Evolutionary conservation across 2,888 invertebrate species (phyloP).

Genomic region (Bellardia bayeri): DNA sequence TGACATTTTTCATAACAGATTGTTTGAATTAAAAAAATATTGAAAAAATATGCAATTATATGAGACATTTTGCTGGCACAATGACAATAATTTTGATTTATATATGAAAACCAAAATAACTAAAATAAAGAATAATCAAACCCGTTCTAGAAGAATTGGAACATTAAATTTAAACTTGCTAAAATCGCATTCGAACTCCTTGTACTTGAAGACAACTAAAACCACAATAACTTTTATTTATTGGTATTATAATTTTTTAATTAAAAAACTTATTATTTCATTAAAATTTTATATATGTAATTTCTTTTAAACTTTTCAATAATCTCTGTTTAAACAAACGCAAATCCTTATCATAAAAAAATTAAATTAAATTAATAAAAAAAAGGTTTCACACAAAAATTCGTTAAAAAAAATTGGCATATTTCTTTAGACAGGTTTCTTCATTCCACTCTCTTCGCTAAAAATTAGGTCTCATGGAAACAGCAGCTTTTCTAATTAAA

Average conservation of each 20-base stretch:
- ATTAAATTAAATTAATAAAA: not conserved
- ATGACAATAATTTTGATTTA: too few species aligned
- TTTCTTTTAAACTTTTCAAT: slow-evolving; percentile 28
- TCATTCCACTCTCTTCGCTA: slow-evolving; percentile 15
- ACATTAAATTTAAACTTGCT: too few species aligned
- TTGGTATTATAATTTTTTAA: not conserved
- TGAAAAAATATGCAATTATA: too few species aligned
- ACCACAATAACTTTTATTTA: not conserved
- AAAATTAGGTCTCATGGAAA: slow-evolving; percentile 50
- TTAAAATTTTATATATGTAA: not conserved
- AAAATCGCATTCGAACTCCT: not conserved
- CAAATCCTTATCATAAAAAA: slow-evolving; percentile 23
- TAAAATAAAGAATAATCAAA: too few species aligned
- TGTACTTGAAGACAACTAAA: slow-evolving; percentile 51
- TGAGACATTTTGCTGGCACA: too few species aligned
- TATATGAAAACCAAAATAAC: too few species aligned
- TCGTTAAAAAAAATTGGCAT: slow-evolving; percentile 49
- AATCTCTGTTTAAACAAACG: slow-evolving; percentile 51
- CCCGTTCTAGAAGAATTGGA: too few species aligned
- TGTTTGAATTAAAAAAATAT: too few species aligned
- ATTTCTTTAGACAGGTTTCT: slow-evolving; percentile 6
- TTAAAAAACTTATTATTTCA: slow-evolving; percentile 1
- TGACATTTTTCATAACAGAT: too few species aligned
- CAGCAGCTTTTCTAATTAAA: slow-evolving; percentile 55
- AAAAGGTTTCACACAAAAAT: slow-evolving; percentile 2